phyloP scores from a whole-genome alignment of 2,797 vertebrate genomes.

The Atherinosoma microstoma region DNA sequence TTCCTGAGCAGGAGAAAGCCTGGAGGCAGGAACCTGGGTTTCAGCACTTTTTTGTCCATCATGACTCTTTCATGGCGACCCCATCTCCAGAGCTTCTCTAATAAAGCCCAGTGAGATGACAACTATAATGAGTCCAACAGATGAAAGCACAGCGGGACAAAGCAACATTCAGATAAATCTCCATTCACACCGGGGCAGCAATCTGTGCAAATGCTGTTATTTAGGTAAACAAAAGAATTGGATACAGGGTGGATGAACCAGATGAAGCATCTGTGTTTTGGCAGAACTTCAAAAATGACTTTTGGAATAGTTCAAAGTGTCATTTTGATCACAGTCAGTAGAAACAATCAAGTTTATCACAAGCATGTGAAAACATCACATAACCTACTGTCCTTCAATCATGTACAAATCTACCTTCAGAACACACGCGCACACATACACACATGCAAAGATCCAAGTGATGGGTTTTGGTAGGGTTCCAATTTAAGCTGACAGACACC shows the following conservation, averaged over 20 bases:
- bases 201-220: conserved; percentile 50
- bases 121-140: conserved; percentile 75
- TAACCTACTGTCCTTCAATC: conserved; percentile 15
- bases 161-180: conserved; percentile 61
- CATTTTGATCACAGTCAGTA: conserved; percentile 29
- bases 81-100: conserved; percentile 68
- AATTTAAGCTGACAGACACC: conserved; percentile 63
- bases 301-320: conserved; percentile 14
- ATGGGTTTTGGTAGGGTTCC: conserved; percentile 31
- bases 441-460: conserved; percentile 16
- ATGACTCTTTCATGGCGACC: conserved; percentile 75
- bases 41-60: conserved; percentile 78
- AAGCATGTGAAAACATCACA: conserved; percentile 8
- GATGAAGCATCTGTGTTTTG: conserved; percentile 40
- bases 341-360: conserved; percentile 35
- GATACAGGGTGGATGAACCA: conserved; percentile 36
- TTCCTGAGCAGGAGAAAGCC: conserved; percentile 77
- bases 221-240: conserved; percentile 64
- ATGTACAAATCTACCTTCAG: background rate
- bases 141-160: conserved; percentile 77
- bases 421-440: conserved; percentile 10
- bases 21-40: conserved; percentile 77
- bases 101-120: conserved; percentile 69
- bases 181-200: conserved; percentile 17
- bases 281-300: conserved; percentile 31